Base-by-base conservation (phyloP, 2,888 invertebrate species). In the Plebejus anna region DNA sequence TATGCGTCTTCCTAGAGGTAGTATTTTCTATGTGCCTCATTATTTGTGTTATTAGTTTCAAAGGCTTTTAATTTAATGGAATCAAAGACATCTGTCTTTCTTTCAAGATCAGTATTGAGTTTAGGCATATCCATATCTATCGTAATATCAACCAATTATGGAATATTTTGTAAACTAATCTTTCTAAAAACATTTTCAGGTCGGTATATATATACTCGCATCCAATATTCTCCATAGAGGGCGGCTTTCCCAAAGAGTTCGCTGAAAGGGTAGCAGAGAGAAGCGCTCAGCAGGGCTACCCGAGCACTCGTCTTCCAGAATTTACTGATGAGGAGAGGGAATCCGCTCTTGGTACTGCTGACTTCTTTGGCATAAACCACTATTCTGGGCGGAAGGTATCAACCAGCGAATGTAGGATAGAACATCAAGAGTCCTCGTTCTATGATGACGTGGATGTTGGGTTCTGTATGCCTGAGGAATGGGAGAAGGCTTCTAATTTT, bases 281-380 rank as follows among this genome's bases (percentile, higher is more conserved):
- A 76, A 86, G 89, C 79, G 78, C 82, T 22, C 83, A 83, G 36
- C 84, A 87, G 80, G 84, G 87, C 3, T 85, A 84, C 78, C 78
- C 81, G 9, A 80, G 83, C 76, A 85, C 87, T 22, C 82, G 88
- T 61, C 76, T 88, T 77, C 86, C 85, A 11, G 85, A 84, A 59
- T 86, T 86, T 38, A 83, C 86, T 2, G 82, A 84, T 0, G 85
- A 86, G 61, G 87, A 89, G 79, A 82, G 81, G 4, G 80, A 79
- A 0, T 86, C 86, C 2, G 84, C 86, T 1, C 84, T 82, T 75
- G 92, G 92, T 1, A 22, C 87, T 0, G 79, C 82, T 0, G 92
- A 92, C 79, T 92, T 91, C 83, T 87, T 90, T 32, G 90, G 96
- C 1, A 89, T 97, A 1, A 97, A 97, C 83, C 95, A 96, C 78